Evolutionary conservation across 2,888 invertebrate species (phyloP).

Genomic region (Aelia acuminata): DNA sequence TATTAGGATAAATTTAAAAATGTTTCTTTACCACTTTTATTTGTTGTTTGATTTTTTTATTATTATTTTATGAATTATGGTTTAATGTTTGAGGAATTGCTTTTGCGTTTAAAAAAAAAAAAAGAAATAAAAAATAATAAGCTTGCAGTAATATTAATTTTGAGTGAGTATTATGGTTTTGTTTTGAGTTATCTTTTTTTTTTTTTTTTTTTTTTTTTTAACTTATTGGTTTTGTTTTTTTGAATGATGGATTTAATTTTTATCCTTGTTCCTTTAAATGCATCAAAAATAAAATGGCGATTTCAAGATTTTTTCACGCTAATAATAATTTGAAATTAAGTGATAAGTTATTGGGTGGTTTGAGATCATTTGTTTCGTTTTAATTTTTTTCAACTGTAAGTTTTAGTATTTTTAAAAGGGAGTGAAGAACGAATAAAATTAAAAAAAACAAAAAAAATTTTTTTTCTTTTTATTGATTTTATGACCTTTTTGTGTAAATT

Average conservation of each 20-base stretch:
- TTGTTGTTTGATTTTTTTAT: neutral
- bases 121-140: too few species aligned
- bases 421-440: neutral
- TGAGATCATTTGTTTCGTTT: too few species aligned
- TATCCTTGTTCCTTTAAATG: neutral
- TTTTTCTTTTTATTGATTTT: too few species aligned
- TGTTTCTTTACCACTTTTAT: neutral
- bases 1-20: neutral
- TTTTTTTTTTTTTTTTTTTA: neutral
- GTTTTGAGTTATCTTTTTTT: constrained; percentile 42
- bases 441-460: too few species aligned
- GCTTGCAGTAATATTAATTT: constrained; percentile 44
- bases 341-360: too few species aligned
- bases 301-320: neutral
- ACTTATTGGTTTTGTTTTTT: constrained; percentile 15
- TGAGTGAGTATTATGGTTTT: constrained; percentile 16
- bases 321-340: too few species aligned
- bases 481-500: too few species aligned
- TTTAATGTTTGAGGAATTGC: neutral
- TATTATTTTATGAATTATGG: neutral
- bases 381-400: neutral
- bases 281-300: neutral
- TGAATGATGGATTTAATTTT: neutral
- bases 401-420: neutral
- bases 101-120: constrained; percentile 35